A percentile compares a stretch with the other conserved stretches of the same genome.
Conservation (phyloP, 2,888 invertebrate species). For the Liopterus haemorrhoidalis region DNA sequence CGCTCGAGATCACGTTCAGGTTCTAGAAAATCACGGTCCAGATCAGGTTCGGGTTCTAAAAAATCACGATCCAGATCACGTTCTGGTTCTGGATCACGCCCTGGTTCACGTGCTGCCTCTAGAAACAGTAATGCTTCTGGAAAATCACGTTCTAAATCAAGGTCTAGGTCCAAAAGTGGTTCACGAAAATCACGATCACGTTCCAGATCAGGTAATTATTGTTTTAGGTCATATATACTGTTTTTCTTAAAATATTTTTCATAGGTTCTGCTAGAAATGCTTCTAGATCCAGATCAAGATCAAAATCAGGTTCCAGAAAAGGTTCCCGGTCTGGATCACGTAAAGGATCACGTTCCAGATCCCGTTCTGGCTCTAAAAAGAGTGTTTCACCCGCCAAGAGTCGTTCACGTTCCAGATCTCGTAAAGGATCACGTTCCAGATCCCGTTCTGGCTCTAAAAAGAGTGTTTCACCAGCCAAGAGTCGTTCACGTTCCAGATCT, state of each 20-base stretch:
- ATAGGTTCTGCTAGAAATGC: conserved; percentile 1
- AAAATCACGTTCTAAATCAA: conserved; percentile 17
- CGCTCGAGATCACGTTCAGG: conserved; percentile 33
- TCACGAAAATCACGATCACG: conserved; percentile 42
- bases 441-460: conserved; percentile 34
- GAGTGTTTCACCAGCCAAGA: too few species aligned
- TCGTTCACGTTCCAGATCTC: conserved; percentile 31
- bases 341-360: conserved; percentile 24
- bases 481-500: conserved; percentile 33
- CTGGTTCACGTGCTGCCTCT: conserved; percentile 37
- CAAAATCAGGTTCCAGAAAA: conserved; percentile 25
- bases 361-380: conserved; percentile 36
- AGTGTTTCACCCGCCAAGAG: conserved; percentile 22
- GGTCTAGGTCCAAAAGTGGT: conserved; percentile 36
- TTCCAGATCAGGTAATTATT: conserved; percentile 31
- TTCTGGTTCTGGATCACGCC: conserved; percentile 40
- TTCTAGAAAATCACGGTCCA: conserved; percentile 31
- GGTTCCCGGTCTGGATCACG: conserved; percentile 29
- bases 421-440: conserved; percentile 37
- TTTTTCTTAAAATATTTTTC: too few species aligned
- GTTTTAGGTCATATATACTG: conserved; percentile 10
- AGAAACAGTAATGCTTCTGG: conserved; percentile 10
- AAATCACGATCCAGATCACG: conserved; percentile 35
- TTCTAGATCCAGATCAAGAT: conserved; percentile 30
- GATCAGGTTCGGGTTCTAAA: conserved; percentile 31